Base-by-base conservation (phyloP, 2,797 vertebrate species). In the Paramormyrops hopkinsi region DNA sequence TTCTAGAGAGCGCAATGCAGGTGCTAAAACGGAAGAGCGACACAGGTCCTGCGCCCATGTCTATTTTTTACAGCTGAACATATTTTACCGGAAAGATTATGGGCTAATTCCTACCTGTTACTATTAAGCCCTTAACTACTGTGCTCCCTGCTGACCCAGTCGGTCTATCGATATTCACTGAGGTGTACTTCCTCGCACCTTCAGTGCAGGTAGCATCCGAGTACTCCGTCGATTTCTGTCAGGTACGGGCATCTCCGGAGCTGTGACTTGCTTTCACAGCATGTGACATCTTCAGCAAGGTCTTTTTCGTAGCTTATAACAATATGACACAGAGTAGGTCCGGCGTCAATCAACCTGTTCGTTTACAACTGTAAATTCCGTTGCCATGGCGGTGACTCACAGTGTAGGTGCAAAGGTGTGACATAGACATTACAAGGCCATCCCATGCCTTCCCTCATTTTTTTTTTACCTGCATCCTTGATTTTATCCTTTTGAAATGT, bases 401-500 rank as follows among this genome's bases (percentile, higher is more conserved):
- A 82, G 85, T 29, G 22, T 48, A 84, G 46, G n/a, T 84, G 82
- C 9, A 1, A 51, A 51, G 8, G 19, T 29, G 29, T 87, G 53
- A 87, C 4, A 41, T 7, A 37, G 12, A 51, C 14, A 44, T 37
- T 11, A 56, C 85, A 41, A 87, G 53, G 85, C 33, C 85, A 59
- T 2, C 6, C 4, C 14, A 17, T n/a, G 29, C 48, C 41, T 12
- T 48, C 22, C 51, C 11, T 44, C 44, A 9, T 46, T 84, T 84
- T 22, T 69, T 46, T 76, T n/a, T 46, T 14, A 22, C 41, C 3
- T 50, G 51, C 12, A 86, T 86, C 85, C 85, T 54, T 86, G 53
- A 86, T 87, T 87, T 59, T 56, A 59, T 44, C 53, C 85, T 87
- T 87, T 59, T 59, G 9, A 87, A 87, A 87, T 41, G 29, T 44